A percentile compares a stretch with the other conserved stretches of the same genome.
Evolutionary conservation across 2,888 invertebrate genomes (phyloP).

Genomic region (Sycophila texana): DNA sequence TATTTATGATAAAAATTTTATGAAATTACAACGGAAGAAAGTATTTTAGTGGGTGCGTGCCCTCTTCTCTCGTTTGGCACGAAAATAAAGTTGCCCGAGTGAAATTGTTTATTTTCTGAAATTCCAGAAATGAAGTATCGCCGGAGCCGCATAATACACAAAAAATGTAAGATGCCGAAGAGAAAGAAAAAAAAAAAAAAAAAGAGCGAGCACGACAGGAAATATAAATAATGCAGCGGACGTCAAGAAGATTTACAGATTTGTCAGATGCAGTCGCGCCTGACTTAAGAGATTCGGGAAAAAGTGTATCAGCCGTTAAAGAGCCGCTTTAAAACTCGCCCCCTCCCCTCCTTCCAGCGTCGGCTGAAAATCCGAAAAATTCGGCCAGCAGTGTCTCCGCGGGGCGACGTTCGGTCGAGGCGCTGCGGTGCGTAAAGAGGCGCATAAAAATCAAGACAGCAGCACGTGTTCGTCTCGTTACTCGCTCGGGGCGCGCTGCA

Average conservation of each 20-base stretch:
- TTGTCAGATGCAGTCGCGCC: conserved; percentile 26
- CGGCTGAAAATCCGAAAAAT: conserved; percentile 52
- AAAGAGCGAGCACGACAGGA: conserved; percentile 21
- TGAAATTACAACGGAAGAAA: too few species aligned
- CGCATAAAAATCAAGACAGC: conserved; percentile 52
- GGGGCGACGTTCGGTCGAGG: conserved; percentile 17
- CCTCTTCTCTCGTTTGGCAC: too few species aligned
- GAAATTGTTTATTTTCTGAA: not conserved
- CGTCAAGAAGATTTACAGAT: conserved; percentile 30
- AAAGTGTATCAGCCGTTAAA: conserved; percentile 20
- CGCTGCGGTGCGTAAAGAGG: conserved; percentile 32
- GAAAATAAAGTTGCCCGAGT: too few species aligned
- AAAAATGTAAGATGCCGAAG: not conserved
- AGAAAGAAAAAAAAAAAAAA: not conserved
- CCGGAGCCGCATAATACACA: conserved; percentile 2
- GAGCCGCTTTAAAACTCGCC: conserved; percentile 9
- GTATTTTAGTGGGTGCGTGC: too few species aligned
- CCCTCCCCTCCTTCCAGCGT: conserved; percentile 1
- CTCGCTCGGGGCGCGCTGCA: conserved; percentile 35
- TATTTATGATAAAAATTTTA: too few species aligned
- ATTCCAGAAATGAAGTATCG: conserved; percentile 1
- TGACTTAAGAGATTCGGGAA: conserved; percentile 22
- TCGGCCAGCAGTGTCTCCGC: conserved; percentile 10
- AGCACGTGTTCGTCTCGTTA: conserved; percentile 60
- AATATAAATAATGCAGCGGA: conserved; percentile 42